Conservation (phyloP, 2,113 vertebrate species). For the Sinosuthora webbiana region DNA sequence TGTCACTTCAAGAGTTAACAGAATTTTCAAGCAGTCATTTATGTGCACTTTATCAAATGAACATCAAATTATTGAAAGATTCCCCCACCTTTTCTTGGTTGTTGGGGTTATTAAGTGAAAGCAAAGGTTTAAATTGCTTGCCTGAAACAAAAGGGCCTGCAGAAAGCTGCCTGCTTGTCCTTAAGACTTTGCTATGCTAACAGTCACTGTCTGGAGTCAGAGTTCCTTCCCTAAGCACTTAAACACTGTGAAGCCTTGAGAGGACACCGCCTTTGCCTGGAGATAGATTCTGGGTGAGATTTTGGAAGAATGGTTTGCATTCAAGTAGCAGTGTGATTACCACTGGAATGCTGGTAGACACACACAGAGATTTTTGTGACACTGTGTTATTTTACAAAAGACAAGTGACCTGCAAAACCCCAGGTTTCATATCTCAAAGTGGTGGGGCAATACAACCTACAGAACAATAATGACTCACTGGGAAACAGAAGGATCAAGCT, state of each 20-base stretch:
- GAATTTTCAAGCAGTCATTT: not conserved
- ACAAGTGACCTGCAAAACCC: conserved; percentile 7
- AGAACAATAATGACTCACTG: not conserved
- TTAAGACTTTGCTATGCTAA: not conserved
- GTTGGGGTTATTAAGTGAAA: not conserved
- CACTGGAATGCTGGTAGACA: not conserved
- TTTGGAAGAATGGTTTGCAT: conserved; percentile 26
- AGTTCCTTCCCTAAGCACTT: not conserved
- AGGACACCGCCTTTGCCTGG: not conserved
- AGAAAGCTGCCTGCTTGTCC: not conserved
- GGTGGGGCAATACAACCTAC: conserved; percentile 3
- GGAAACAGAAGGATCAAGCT: conserved; percentile 26
- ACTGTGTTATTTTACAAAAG: not conserved
- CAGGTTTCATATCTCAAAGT: not conserved
- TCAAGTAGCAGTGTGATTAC: not conserved
- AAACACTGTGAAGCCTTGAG: not conserved
- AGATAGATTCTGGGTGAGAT: conserved; percentile 11
- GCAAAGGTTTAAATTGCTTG: not conserved
- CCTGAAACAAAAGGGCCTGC: not conserved
- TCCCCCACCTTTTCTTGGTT: not conserved
- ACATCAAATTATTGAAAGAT: not conserved
- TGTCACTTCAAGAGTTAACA: not conserved
- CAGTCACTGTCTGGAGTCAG: not conserved
- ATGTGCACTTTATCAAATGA: not conserved
- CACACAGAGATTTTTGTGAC: not conserved